Evolutionary conservation across 2,888 invertebrate genomes (phyloP), one percentile per base, ranked within the genome.

Genomic region (Epinotia bilunana): DNA sequence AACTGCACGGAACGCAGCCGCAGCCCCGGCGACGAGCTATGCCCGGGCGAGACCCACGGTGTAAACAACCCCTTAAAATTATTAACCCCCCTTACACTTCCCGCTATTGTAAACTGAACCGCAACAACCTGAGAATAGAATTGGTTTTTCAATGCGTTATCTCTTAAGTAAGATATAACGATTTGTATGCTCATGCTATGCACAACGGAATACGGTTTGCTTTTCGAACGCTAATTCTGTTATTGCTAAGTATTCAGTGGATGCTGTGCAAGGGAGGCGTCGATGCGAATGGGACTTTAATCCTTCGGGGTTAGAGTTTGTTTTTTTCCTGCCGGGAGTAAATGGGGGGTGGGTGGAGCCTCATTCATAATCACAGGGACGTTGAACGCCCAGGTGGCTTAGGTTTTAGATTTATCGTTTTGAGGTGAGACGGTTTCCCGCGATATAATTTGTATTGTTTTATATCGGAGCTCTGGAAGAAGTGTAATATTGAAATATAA

Each of bases 301-400:
- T 12, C 2, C 39, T 33, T 61, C 7, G 74, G 39, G 55, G 16
- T 73, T 83, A 87, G 70, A 79, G 83, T 83, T 81, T 79, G 77
- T 74, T 79, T 78, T 78, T 85, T 78, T 73, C 72, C 72, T 78
- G n/a, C 67, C 64, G 64, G 77, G 78, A 78, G 79, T 79, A 81
- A 79, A 81, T 80, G 81, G 77, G 77, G 80, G 80, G 79, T 79
- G 85, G 85, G 83, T 83, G 83, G 83, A 7, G 82, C 86, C 90
- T 88, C 88, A 91, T 91, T 92, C 90, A 91, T 92, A 91, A 92
- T 90, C 90, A 88, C 88, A 84, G 88, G 89, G 86, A 87, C 86
- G 91, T 91, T 90, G 90, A 90, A 90, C 89, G 91, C 92, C 90
- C 92, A 92, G 92, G 92, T 93, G 93, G 91, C 90, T 89, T 87